Conservation (phyloP, 23 tunicate species). For the Trididemnum nubilum region DNA sequence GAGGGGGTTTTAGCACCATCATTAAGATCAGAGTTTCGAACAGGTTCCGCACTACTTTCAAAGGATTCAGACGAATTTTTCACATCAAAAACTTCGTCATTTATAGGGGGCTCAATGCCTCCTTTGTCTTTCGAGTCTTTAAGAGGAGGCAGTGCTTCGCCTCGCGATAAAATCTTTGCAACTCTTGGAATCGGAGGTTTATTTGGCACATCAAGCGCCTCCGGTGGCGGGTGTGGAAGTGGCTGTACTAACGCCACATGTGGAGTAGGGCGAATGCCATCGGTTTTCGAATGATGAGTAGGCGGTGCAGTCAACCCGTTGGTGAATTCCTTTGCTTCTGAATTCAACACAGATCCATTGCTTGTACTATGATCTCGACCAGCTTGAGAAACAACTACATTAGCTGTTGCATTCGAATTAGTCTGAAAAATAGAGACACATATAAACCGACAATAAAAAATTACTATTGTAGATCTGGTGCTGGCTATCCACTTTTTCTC, state of each 20-base stretch:
- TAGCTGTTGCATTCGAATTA: too few species aligned
- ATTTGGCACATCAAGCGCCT: neutral
- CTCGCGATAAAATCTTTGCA: neutral
- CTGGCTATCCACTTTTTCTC: too few species aligned
- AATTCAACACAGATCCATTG: too few species aligned
- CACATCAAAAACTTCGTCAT: neutral
- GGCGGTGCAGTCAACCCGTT: too few species aligned
- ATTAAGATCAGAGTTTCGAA: neutral
- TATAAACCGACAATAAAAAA: too few species aligned
- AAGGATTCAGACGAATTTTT: neutral
- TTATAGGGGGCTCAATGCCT: neutral
- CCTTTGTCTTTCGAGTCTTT: slow-evolving; percentile 9
- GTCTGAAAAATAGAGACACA: too few species aligned
- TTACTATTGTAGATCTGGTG: too few species aligned
- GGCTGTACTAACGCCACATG: slow-evolving; percentile 22
- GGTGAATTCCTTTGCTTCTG: too few species aligned
- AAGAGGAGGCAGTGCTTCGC: slow-evolving; percentile 3
- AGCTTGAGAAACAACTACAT: too few species aligned
- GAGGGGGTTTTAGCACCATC: neutral
- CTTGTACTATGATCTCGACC: too few species aligned
- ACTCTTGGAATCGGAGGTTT: neutral
- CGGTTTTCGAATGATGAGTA: neutral
- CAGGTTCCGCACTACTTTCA: neutral
- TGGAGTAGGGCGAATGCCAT: neutral
- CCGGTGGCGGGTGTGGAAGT: neutral